These are phyloP conservation scores for Cataglyphis cursor DNA, from an alignment of 2,888 invertebrate species.

Conservation along the genomic window DNA sequence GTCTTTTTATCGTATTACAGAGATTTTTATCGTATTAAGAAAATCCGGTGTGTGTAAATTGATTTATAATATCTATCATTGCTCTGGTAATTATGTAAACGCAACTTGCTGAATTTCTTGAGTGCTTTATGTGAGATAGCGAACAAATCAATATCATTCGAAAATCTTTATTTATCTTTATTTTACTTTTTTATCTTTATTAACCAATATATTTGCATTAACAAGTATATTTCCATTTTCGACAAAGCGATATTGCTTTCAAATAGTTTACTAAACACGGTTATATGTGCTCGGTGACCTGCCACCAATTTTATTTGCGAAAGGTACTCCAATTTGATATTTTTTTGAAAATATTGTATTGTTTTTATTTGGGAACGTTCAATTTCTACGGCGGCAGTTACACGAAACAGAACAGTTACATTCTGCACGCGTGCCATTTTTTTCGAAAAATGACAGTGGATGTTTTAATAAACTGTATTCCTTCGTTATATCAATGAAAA, in stretches of 20 bases:
- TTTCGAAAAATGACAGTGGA: conserved; percentile 32
- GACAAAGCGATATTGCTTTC: conserved; percentile 32
- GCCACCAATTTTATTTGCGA: conserved; percentile 38
- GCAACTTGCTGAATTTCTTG: neutral
- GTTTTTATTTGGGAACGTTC: conserved; percentile 52
- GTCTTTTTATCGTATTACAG: neutral
- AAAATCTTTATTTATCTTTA: conserved; percentile 13
- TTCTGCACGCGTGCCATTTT: conserved; percentile 43
- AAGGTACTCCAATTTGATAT: conserved; percentile 48
- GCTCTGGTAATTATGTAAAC: conserved; percentile 8
- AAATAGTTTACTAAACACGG: neutral
- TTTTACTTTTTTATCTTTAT: no score
- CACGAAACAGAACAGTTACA: conserved; percentile 16
- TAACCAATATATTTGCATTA: neutral
- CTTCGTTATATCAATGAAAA: conserved; percentile 46
- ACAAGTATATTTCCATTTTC: conserved; percentile 3
- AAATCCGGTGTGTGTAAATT: neutral
- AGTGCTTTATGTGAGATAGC: neutral
- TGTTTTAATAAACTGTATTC: conserved; percentile 50
- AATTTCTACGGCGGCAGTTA: conserved; percentile 38
- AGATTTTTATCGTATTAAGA: neutral
- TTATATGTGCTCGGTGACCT: conserved; percentile 2
- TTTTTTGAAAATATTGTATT: conserved; percentile 47
- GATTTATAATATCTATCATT: conserved; percentile 29
- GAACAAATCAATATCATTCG: neutral